These are phyloP conservation scores for Perdita meconis DNA, from an alignment of 2,888 invertebrate species.

Conservation along the genomic window DNA sequence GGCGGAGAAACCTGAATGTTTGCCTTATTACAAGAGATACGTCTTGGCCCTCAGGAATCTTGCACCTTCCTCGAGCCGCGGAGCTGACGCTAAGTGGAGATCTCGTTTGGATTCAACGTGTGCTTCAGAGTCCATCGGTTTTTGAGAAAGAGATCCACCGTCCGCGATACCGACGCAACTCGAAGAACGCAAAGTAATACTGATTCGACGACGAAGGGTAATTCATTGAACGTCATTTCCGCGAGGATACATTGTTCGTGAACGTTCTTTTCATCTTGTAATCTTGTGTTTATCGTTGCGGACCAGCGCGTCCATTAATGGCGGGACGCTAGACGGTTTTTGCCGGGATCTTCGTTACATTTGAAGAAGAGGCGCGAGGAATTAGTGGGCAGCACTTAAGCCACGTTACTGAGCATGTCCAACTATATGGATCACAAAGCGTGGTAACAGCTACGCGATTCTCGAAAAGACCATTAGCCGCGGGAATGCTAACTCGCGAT, in stretches of 20 bases:
- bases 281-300: constrained; percentile 9
- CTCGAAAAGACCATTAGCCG: constrained; percentile 74
- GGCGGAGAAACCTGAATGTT: constrained; percentile 48
- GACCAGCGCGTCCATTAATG: constrained; percentile 31
- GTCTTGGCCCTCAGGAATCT: constrained; percentile 33
- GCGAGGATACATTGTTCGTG: too few species aligned
- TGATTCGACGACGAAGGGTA: too few species aligned
- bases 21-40: constrained; percentile 54
- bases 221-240: too few species aligned
- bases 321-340: constrained; percentile 1
- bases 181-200: too few species aligned
- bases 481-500: constrained; percentile 49
- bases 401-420: constrained; percentile 82
- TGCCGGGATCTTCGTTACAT: constrained; percentile 14
- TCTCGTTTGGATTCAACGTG: neutral
- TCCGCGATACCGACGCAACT: too few species aligned
- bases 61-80: constrained; percentile 24
- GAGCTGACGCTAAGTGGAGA: constrained; percentile 21
- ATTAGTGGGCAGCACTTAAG: constrained; percentile 73
- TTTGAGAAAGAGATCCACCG: too few species aligned
- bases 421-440: constrained; percentile 82
- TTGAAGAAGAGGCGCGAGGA: constrained; percentile 34
- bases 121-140: neutral
- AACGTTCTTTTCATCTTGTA: too few species aligned
- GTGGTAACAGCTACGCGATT: constrained; percentile 83